These are phyloP conservation scores for Pristionchus exspectatus DNA, from an alignment of 2,888 invertebrate species.

Conservation along the genomic window DNA sequence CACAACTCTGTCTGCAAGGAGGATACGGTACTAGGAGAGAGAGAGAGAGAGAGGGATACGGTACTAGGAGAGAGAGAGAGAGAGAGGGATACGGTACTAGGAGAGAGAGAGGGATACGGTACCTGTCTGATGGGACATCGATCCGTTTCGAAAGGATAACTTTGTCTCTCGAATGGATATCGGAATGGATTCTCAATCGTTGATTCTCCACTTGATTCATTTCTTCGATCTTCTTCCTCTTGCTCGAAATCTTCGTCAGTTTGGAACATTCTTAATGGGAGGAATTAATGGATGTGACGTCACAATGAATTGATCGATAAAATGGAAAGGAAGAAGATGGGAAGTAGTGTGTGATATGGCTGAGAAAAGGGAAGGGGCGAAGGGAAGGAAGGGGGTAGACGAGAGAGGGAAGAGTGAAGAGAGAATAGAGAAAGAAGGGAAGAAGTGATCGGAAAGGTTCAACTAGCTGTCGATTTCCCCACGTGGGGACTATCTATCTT, in stretches of 20 bases:
- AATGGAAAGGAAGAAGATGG: slow-evolving; percentile 22
- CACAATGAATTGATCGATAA: neutral
- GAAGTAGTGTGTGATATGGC: slow-evolving; percentile 41
- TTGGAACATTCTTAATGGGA: slow-evolving; percentile 43
- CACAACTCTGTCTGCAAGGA: slow-evolving; percentile 46
- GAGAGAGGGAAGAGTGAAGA: neutral
- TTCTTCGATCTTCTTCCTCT: slow-evolving; percentile 24
- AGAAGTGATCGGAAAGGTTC: slow-evolving; percentile 25
- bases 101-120: neutral
- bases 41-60: neutral
- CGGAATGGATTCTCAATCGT: neutral
- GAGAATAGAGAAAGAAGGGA: slow-evolving; percentile 3
- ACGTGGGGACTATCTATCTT: slow-evolving; percentile 48
- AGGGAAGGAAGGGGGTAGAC: neutral
- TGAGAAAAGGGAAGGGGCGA: slow-evolving; percentile 44
- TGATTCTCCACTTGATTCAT: neutral
- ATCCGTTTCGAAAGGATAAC: neutral
- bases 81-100: neutral
- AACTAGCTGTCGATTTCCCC: slow-evolving; percentile 27
- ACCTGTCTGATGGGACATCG: slow-evolving; percentile 43
- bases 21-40: neutral
- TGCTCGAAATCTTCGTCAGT: slow-evolving; percentile 42
- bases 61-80: neutral
- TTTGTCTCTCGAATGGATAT: slow-evolving; percentile 9
- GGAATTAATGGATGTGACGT: slow-evolving; percentile 22